A percentile compares a stretch with the other conserved stretches of the same genome.
Conservation (phyloP, 1,140 invertebrate species). For the Leguminivora glycinivorella region DNA sequence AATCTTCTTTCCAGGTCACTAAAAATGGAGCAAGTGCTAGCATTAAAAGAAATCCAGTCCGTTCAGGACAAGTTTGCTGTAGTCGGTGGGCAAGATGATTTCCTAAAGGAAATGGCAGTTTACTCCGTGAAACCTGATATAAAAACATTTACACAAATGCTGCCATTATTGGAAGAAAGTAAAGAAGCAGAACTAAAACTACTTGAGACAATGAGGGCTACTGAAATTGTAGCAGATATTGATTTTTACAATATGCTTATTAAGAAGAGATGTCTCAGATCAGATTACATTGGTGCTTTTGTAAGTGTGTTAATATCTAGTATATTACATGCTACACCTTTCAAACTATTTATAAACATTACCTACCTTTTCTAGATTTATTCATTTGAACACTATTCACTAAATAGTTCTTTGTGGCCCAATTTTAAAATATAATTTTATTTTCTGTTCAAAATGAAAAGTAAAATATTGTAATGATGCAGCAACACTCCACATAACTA, state of each 20-base stretch:
- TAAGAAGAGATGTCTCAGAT: constrained; percentile 85
- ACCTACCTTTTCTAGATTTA: too few relatives aligned
- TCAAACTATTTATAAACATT: neutral
- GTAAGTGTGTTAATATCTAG: constrained; percentile 73
- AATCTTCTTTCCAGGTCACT: constrained; percentile 81
- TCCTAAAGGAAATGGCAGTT: constrained; percentile 85
- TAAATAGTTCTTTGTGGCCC: too few relatives aligned
- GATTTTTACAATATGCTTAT: constrained; percentile 94
- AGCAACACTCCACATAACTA: too few relatives aligned
- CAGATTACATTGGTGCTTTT: constrained; percentile 83
- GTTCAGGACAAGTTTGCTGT: constrained; percentile 86
- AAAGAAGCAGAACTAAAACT: constrained; percentile 83
- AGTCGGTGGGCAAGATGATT: constrained; percentile 88
- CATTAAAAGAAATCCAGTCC: constrained; percentile 78
- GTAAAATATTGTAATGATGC: too few relatives aligned
- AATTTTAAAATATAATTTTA: too few relatives aligned
- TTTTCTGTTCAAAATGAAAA: too few relatives aligned
- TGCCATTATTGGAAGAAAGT: constrained; percentile 85
- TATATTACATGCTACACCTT: too few relatives aligned
- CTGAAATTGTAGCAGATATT: constrained; percentile 84
- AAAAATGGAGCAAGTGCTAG: constrained; percentile 80
- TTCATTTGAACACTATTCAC: too few relatives aligned
- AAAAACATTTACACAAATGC: constrained; percentile 88
- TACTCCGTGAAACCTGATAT: constrained; percentile 85
- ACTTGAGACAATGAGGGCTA: constrained; percentile 80